Evolutionary conservation across 2,888 invertebrate species (phyloP).

Genomic region (Noctuana brunneofusca): DNA sequence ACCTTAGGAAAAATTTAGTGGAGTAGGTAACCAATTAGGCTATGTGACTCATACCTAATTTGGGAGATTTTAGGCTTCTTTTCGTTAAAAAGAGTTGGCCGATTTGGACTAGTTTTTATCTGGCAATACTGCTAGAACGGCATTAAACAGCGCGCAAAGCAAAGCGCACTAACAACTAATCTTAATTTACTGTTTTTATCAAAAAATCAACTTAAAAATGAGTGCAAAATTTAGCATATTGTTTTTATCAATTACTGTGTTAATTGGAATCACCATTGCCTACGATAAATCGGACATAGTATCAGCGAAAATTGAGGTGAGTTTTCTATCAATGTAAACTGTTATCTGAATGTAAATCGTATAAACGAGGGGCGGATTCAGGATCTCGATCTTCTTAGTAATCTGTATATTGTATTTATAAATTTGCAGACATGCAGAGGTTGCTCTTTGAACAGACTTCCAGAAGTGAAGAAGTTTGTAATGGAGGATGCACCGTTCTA

Average conservation of each 20-base stretch:
- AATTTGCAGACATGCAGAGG: constrained; percentile 86
- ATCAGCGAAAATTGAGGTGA: constrained; percentile 75
- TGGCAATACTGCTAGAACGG: no score
- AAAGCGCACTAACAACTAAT: no score
- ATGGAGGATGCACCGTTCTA: constrained; percentile 87
- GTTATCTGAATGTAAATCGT: neutral
- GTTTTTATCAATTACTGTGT: constrained; percentile 44
- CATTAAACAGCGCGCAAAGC: no score
- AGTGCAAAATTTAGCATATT: constrained; percentile 22
- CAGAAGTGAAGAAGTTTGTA: constrained; percentile 86
- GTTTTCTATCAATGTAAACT: constrained; percentile 12
- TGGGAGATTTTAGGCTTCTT: no score
- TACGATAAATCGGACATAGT: constrained; percentile 63
- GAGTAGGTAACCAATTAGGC: no score
- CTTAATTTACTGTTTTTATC: neutral
- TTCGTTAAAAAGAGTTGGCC: no score
- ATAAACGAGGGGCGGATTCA: neutral
- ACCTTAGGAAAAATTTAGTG: no score
- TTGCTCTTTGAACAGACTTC: constrained; percentile 85
- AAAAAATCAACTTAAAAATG: constrained; percentile 3
- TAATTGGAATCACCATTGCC: constrained; percentile 47
- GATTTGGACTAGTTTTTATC: no score
- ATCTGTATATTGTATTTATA: no score
- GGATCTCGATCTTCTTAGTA: no score
- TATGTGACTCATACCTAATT: no score